Conservation (phyloP, 2,113 vertebrate species). For the Helogale parvula region DNA sequence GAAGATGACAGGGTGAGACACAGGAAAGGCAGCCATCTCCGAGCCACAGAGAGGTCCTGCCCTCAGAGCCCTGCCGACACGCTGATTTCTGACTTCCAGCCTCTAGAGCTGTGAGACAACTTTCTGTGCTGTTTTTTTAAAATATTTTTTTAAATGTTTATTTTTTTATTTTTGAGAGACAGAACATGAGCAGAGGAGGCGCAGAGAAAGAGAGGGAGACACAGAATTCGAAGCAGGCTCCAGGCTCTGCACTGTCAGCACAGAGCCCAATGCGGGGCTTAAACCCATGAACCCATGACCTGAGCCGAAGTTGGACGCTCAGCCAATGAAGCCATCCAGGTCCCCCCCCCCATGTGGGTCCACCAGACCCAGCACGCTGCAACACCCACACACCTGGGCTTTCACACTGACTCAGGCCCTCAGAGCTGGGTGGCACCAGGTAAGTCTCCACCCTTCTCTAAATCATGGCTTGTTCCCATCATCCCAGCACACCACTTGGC, state of each 20-base stretch:
- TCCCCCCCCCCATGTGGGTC: rapidly evolving
- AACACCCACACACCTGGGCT: background rate
- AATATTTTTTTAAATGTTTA: too few relatives aligned
- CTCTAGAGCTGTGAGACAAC: background rate
- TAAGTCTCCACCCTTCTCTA: background rate
- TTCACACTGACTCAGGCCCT: background rate
- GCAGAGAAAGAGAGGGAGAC: too few relatives aligned
- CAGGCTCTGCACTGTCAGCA: too few relatives aligned
- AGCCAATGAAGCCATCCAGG: too few relatives aligned
- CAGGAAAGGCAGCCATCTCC: background rate
- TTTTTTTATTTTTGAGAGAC: too few relatives aligned
- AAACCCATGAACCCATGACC: too few relatives aligned
- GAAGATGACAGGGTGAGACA: background rate
- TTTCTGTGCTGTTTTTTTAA: too few relatives aligned
- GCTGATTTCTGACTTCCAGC: background rate
- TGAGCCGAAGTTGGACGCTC: too few relatives aligned
- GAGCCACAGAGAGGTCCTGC: background rate
- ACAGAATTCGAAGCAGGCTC: too few relatives aligned
- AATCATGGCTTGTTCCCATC: background rate
- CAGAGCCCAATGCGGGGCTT: too few relatives aligned
- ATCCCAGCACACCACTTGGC: background rate
- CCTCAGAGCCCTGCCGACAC: background rate
- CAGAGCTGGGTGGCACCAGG: background rate
- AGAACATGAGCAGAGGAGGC: too few relatives aligned
- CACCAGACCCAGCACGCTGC: background rate